Base-by-base conservation (phyloP, 2,113 vertebrate species). In the Saguinus imperator region DNA sequence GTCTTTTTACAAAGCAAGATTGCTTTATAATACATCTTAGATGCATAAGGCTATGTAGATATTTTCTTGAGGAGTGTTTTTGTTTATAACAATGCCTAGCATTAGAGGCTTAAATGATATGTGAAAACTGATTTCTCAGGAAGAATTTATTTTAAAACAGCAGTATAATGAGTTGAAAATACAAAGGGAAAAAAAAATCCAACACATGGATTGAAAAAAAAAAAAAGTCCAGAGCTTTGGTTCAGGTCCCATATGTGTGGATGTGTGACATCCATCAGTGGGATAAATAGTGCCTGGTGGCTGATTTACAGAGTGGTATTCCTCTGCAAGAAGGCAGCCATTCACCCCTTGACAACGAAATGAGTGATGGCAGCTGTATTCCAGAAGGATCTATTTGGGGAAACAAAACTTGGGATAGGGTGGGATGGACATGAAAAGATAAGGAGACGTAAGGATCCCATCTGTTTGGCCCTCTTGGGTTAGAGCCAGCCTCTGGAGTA, bases 291-390 rank as follows among this genome's bases (percentile, higher is more conserved):
- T 37, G 82, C 73, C 93, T 95, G 91, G 93, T 86, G 97, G 81
- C 79, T 95, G 95, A 93, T 97, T 96, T 96, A 97, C 48, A 79
- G 87, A 90, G 90, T 43, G 66, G 66, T 61, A 43, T 89, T 94
- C 89, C 73, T 92, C 84, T 95, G 77, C 79, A 55, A 89, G 96
- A 89, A 92, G 75, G 52, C 90, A 79, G 29, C 75, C 79, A 48
- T 86, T 89, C 35, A 76, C 27, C 25, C 45, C 79, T 76, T 89
- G 87, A 95, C 91, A 91, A 87, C 8, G 2, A 57, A 88, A 83
- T 91, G 94, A 96, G 84, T 83, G 95, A 95, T 95, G 92, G 89
- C 84, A 96, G 87, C 94, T 98, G 82, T 83, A 76, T 89, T 95
- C 90, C 94, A 97, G 96, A 98, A 97, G 87, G 81, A 86, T 92